Evolutionary conservation across 1,140 invertebrate species (phyloP), one percentile per base, ranked within the genome.

Genomic region (Cepaea nemoralis): DNA sequence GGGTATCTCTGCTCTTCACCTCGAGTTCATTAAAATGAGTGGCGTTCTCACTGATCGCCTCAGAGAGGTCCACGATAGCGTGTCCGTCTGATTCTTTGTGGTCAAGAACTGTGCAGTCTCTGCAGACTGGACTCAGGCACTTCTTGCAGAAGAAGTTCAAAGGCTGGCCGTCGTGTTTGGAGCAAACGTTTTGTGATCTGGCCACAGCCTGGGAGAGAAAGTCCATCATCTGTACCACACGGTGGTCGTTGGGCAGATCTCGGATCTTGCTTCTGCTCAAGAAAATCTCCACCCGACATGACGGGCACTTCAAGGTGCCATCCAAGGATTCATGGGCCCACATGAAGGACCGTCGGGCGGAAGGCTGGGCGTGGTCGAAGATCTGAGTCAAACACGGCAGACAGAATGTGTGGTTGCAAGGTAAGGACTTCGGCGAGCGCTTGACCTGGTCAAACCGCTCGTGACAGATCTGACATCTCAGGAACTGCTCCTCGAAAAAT

Each of bases 71-170:
- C 42, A 88, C 86, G 48, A 90, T 88, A 8, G 71, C 81, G 80
- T 90, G 89, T 14, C 87, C 87, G 42, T 87, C 84, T 10, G 80
- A 69, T 78, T 91, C 89, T 69, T 89, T 91, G 83, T 91, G 90
- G 73, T 91, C 90, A 8, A 91, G 82, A 33, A 91, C 88, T 0
- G 88, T 90, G 82, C 90, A 91, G 82, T 91, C 90, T 24, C 88
- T 71, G 74, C 90, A 91, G 10, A 91, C 88, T 0, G 90, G 88
- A 31, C 84, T 79, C 42, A 85, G 50, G 75, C 90, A 91, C 27
- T 85, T 85, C 77, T 88, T 89, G 77, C 90, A 91, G 84, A 89
- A 91, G 81, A 91, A 91, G 76, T 88, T 89, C 70, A 90, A 55
- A 31, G 88, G 88, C 75, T 91, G 90, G 5, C 86, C 85, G 37